Conservation (phyloP, 2,797 vertebrate species). For the Limnodromus scolopaceus region DNA sequence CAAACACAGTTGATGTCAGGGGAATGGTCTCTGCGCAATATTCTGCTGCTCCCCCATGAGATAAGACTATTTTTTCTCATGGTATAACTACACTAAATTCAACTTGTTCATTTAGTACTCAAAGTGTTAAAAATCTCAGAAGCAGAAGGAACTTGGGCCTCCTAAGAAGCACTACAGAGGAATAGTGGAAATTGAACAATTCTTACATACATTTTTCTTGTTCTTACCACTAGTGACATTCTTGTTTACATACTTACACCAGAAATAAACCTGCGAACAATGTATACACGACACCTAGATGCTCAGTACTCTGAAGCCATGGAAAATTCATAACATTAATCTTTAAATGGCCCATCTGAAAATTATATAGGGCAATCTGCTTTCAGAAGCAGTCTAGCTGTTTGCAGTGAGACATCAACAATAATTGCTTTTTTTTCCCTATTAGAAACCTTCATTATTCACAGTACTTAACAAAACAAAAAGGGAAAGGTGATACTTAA, state of each 20-base stretch:
- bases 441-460: background rate
- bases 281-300: background rate
- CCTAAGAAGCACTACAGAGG: background rate
- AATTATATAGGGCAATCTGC: constrained; percentile 45
- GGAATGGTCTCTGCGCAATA: constrained; percentile 79
- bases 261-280: background rate
- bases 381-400: background rate
- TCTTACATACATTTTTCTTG: constrained; percentile 11
- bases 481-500: background rate
- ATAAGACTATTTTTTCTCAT: constrained; percentile 82
- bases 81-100: constrained; percentile 78
- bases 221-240: background rate
- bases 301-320: background rate
- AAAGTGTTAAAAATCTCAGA: constrained; percentile 1
- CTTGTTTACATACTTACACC: background rate
- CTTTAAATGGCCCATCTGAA: constrained; percentile 17
- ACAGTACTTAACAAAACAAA: background rate
- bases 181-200: background rate
- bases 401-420: background rate
- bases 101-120: constrained; percentile 79
- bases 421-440: background rate
- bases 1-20: constrained; percentile 84
- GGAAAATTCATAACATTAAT: constrained; percentile 56
- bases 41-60: constrained; percentile 80
- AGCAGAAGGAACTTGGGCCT: background rate